Evolutionary conservation across 2,113 vertebrate genomes (phyloP).

Genomic region (Mormoops blainvillei): DNA sequence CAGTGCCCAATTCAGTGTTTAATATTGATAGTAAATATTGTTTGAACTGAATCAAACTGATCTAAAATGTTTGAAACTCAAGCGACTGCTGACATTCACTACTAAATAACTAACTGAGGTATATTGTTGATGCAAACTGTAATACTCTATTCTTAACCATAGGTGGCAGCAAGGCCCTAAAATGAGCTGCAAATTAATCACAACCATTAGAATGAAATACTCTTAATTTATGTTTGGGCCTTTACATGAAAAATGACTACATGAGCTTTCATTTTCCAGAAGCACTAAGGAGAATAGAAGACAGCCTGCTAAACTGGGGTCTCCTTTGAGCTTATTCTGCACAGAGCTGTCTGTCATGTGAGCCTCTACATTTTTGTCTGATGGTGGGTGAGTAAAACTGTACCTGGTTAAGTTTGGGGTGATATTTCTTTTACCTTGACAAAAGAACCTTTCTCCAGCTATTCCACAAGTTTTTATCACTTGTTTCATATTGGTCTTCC

Average conservation of each 20-base stretch:
- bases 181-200: background rate
- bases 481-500: background rate
- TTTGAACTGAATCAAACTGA: background rate
- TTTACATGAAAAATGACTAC: background rate
- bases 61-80: background rate
- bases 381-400: background rate
- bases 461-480: background rate
- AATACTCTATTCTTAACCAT: background rate
- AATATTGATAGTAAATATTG: background rate
- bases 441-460: background rate
- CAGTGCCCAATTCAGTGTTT: background rate
- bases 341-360: background rate
- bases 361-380: background rate
- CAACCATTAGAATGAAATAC: background rate
- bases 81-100: background rate
- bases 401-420: background rate
- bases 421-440: background rate
- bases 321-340: background rate
- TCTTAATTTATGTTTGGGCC: background rate
- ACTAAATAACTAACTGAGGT: background rate
- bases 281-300: background rate
- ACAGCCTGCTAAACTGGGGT: background rate
- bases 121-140: background rate
- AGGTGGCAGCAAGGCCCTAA: conserved; percentile 19
- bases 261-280: background rate